A percentile compares a stretch with the other conserved stretches of the same genome.
Evolutionary conservation across 1,140 invertebrate genomes (phyloP).

Genomic region (Plutomurus gul): DNA sequence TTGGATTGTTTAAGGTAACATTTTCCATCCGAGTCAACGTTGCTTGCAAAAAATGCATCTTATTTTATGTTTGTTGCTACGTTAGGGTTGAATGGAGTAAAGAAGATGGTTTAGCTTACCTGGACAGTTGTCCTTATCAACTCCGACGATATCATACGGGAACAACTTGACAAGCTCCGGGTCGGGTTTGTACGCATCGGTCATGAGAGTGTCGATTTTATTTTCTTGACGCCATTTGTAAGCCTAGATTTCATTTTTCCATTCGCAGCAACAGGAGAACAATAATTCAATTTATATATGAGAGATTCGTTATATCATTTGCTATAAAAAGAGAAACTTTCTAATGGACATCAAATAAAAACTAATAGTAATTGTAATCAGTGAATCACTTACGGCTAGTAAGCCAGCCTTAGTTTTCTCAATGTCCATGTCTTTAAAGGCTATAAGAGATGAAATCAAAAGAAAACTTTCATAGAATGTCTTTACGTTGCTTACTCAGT

Average conservation of each 20-base stretch:
- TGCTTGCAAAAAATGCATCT: too few species aligned
- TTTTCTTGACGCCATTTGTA: slow-evolving; percentile 45
- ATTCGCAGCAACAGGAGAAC: neutral
- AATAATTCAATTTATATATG: too few species aligned
- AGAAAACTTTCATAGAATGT: slow-evolving; percentile 12
- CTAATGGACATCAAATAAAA: too few species aligned
- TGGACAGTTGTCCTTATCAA: slow-evolving; percentile 46
- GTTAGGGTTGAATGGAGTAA: too few species aligned
- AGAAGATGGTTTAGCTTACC: slow-evolving; percentile 25
- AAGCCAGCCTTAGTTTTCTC: slow-evolving; percentile 46
- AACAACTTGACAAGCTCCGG: slow-evolving; percentile 43
- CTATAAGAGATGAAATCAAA: slow-evolving; percentile 8
- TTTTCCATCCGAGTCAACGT: too few species aligned
- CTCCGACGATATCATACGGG: slow-evolving; percentile 39
- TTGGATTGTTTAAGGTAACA: too few species aligned
- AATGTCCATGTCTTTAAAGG: slow-evolving; percentile 45
- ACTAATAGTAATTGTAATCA: neutral
- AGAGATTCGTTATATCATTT: too few species aligned
- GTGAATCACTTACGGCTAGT: slow-evolving; percentile 38
- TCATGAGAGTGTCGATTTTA: slow-evolving; percentile 19
- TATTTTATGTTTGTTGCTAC: too few species aligned
- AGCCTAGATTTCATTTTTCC: neutral
- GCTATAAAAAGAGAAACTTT: neutral
- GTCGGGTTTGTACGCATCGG: slow-evolving; percentile 33
- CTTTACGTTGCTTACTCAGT: too few species aligned